Evolutionary conservation across 2,888 invertebrate species (phyloP), one percentile per base, ranked within the genome.

Genomic region (Ichneumoninae sp.): DNA sequence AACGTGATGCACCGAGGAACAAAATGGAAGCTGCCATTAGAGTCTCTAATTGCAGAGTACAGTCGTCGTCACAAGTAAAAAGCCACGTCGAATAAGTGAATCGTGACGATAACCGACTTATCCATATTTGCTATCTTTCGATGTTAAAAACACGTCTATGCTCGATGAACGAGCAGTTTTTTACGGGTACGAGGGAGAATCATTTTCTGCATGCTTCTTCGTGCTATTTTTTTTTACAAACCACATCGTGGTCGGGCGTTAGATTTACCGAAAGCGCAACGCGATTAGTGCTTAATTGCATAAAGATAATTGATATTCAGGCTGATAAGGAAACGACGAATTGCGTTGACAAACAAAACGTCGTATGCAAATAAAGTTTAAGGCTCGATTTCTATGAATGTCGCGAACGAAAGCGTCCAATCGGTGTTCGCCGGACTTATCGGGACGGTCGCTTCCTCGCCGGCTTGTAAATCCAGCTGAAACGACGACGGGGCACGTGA

Each of bases 11-110:
- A 83, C 71, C 75, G 71, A 81, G 33, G 47, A 79, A 85, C 79
- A 85, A 81, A 81, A 82, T 82, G 83, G 85, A 86, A 80, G 71
- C 83, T 76, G 86, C 86, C 86, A 85, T 87, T 86, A 76, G 65
- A 19, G 57, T 57, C 57, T 71, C 26, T 36, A 7, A 47, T 69
- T 50, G 30, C 33, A 16, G 57, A 5, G 63, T 63, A 33, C 63
- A 63, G 30, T 63, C 63, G 60, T 60, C 60, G 16, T 63, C 26
- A 33, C 63, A 33, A 63, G 63, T 57, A 22, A 33, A 16, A 33
- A 63, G 63, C 63, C 63, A 63, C 63, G 63, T 63, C 63, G 33
- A 33, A n/a, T 10, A 30, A 13, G 30, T 16, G 26, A 60, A 26
- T 30, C 26, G 16, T 26, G 33, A 63, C 63, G 30, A 33, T n/a